Evolutionary conservation across 2,113 vertebrate species (phyloP).

Genomic region (Pituophis catenifer): DNA sequence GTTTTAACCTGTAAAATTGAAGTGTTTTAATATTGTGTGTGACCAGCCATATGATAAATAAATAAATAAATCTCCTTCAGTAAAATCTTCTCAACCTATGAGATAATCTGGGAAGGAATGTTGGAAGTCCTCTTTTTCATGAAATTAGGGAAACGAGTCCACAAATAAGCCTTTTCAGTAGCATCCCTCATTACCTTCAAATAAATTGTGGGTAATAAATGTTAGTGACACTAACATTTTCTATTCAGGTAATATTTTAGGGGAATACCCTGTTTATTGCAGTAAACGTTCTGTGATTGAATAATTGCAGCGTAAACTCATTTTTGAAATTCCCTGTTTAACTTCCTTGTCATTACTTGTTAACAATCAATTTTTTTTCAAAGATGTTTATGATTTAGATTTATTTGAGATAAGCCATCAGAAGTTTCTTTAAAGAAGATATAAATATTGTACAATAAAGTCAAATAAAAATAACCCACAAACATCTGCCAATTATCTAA

Average conservation of each 20-base stretch:
- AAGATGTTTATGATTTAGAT: neutral
- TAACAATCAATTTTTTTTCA: neutral
- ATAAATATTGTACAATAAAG: neutral
- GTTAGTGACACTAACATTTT: neutral
- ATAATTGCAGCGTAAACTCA: neutral
- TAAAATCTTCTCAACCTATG: neutral
- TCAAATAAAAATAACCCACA: neutral
- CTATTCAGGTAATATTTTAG: neutral
- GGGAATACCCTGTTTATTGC: neutral
- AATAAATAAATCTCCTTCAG: no score
- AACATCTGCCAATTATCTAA: neutral
- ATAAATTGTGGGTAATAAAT: neutral
- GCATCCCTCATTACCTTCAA: neutral
- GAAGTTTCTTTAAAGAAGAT: neutral
- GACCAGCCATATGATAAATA: no score
- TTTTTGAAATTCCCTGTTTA: neutral
- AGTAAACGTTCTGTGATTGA: neutral
- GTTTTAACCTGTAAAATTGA: no score
- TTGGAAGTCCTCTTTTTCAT: neutral
- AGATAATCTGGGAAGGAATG: neutral
- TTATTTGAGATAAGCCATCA: neutral
- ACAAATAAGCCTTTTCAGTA: neutral
- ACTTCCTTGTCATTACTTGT: neutral
- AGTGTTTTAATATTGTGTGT: no score
- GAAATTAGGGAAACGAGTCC: neutral